A percentile compares a stretch with the other conserved stretches of the same genome.
Evolutionary conservation across 2,888 invertebrate species (phyloP).

Genomic region (Ophion obscuratus): DNA sequence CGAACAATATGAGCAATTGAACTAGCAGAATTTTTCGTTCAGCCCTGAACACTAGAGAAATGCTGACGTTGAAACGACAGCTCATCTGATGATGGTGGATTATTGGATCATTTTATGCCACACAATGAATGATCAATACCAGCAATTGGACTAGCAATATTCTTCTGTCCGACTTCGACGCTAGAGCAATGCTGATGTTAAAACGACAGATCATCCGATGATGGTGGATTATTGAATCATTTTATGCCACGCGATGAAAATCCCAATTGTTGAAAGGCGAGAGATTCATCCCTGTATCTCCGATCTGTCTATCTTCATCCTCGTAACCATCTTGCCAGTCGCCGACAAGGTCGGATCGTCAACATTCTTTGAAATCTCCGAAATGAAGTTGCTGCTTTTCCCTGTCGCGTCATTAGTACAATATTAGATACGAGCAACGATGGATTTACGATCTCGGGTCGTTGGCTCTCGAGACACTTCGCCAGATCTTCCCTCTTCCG

Average conservation of each 20-base stretch:
- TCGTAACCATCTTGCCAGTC: not conserved
- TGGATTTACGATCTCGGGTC: conserved; percentile 66
- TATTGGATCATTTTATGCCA: not conserved
- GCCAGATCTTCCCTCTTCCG: conserved; percentile 41
- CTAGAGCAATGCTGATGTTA: conserved; percentile 23
- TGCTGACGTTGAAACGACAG: conserved; percentile 2
- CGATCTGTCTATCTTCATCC: conserved; percentile 12
- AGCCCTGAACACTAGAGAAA: conserved; percentile 26
- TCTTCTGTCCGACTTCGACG: conserved; percentile 14
- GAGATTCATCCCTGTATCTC: conserved; percentile 37
- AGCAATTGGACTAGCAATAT: not conserved
- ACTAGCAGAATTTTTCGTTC: not conserved
- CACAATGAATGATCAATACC: not conserved
- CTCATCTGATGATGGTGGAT: conserved; percentile 10
- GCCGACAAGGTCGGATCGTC: conserved; percentile 6
- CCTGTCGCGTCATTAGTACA: conserved; percentile 36
- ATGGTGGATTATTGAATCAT: conserved; percentile 8
- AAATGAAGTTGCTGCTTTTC: conserved; percentile 37
- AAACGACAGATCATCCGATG: not conserved
- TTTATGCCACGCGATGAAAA: conserved; percentile 8
- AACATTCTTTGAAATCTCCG: conserved; percentile 34
- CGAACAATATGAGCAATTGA: no score
- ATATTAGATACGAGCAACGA: conserved; percentile 66
- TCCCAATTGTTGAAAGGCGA: conserved; percentile 4
- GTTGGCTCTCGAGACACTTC: conserved; percentile 48